Evolutionary conservation across 2,113 vertebrate genomes (phyloP).

Genomic region (Diphyllodes magnificus): DNA sequence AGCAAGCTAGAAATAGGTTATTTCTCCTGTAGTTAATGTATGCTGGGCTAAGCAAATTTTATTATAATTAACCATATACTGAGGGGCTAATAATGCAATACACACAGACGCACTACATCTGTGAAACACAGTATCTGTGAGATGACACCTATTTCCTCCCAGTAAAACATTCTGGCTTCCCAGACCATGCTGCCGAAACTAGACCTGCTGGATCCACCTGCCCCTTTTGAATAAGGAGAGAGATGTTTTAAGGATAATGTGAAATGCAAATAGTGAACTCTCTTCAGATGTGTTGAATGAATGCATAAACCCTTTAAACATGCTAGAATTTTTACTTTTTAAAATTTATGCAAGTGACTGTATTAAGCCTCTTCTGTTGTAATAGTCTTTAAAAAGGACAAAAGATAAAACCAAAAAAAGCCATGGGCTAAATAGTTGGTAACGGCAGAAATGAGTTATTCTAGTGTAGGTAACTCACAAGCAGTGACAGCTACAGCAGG

Average conservation of each 20-base stretch:
- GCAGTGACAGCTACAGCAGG: background rate
- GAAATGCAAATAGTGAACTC: background rate
- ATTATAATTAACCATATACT: background rate
- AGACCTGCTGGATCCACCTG: background rate
- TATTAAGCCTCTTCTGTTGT: background rate
- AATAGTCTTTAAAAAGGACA: background rate
- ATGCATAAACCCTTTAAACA: background rate
- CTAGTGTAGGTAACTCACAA: background rate
- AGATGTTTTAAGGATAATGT: background rate
- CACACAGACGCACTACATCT: background rate
- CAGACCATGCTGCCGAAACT: background rate
- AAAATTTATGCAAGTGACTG: background rate
- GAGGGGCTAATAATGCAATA: background rate
- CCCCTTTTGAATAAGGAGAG: background rate
- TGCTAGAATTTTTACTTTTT: background rate
- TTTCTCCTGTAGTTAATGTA: background rate
- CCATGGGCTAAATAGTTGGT: background rate
- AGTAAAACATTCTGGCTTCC: background rate
- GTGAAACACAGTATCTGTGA: background rate
- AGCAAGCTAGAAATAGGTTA: background rate
- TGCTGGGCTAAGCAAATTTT: background rate
- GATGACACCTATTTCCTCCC: background rate
- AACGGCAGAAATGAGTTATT: background rate
- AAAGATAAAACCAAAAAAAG: background rate
- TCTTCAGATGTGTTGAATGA: background rate